Base-by-base conservation (phyloP, 2,797 vertebrate genomes). In the Sebastes alutus region DNA sequence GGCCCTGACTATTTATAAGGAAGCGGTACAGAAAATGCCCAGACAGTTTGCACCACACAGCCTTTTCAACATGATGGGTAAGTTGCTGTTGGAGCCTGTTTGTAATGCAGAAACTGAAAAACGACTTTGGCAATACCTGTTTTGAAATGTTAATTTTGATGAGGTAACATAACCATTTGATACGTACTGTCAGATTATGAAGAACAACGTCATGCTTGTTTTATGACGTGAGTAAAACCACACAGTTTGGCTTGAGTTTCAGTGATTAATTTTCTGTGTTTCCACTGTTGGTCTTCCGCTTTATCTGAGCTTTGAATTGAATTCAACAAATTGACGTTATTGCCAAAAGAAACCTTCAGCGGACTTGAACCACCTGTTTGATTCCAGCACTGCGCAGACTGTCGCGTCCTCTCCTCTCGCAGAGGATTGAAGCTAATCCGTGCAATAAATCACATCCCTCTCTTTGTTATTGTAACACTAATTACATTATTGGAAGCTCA, bases 11-110 rank as follows among this genome's bases (percentile, higher is more conserved):
- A 30, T 93, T 78, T 96, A 95, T 80, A 94, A 96, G 95, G 96
- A 97, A 85, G 97, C 98, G 32, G 95, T 98, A 93, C 97, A 97
- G 93, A 99, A 98, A 94, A 99, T 99, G 98, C 98, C 98, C 5
- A 95, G 94, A 54, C 98, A 99, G 82, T 99, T 99, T 95, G 97
- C 97, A 71, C 97, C 97, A 7, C 98, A 99, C 91, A 99, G 98
- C 88, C 96, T 99, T 66, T 99, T 97, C 92, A 99, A 99, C 91
- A 99, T 99, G 98, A 98, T 99, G 96, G 98, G 98, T 99, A 88
- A 96, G 97, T 95, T 20, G 22, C 33, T 32, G 65, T 49, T 52
- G 8, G 35, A 38, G 55, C 4, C 54, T 65, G 54, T 65, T 68
- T 69, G 8, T 13, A 33, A 73, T 11, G n/a, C 22, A 30, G 14